Base-by-base conservation (phyloP, 2,113 vertebrate species). In the Cinclus mexicanus region DNA sequence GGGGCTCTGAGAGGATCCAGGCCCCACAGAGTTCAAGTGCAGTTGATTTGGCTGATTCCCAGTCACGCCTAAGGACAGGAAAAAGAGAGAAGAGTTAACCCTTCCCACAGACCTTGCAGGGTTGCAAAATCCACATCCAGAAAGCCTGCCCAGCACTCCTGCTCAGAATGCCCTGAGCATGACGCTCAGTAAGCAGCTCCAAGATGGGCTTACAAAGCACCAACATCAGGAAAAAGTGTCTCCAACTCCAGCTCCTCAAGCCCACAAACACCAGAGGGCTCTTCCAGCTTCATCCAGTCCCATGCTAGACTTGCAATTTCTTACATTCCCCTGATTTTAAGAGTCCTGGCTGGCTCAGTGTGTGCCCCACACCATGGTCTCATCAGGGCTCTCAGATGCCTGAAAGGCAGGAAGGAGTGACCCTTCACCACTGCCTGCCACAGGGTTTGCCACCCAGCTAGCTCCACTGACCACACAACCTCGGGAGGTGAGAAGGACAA, bases 1-100 rank as follows among this genome's bases (percentile, higher is more conserved):
- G 39, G 99, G 99, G 95, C 99, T 99, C 95, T 99, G 99, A 39
- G 98, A 98, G 25, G 98, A 98, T 83, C 95, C 98, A 35, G 98
- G 98, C 49, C 98, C 98, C 70, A 98, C 97, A 1, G 98, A 98
- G 91, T 98, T 98, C 97, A 99, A 97, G 72, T 99, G 98, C 96
- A 99, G 98, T 95, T 98, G 99, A 44, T 97, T 97, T 37, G 98
- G 87, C 95, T 98, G 98, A 84, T 96, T 99, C 78, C 96, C 98
- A 44, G 98, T 97, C 97, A 98, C 98, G 9, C 99, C 99, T 99
- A 91, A 13, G 37, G 85, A 88, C 29, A 52, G 50, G 60, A 61
- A 84, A 60, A 69, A 86, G 29, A 75, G 13, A 74, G 13, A 21
- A 23, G 49, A 24, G 31, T 96, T 86, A 95, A 53, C 28, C 25